Conservation (phyloP, 1,140 invertebrate species). For the Agrypnia vestita region DNA sequence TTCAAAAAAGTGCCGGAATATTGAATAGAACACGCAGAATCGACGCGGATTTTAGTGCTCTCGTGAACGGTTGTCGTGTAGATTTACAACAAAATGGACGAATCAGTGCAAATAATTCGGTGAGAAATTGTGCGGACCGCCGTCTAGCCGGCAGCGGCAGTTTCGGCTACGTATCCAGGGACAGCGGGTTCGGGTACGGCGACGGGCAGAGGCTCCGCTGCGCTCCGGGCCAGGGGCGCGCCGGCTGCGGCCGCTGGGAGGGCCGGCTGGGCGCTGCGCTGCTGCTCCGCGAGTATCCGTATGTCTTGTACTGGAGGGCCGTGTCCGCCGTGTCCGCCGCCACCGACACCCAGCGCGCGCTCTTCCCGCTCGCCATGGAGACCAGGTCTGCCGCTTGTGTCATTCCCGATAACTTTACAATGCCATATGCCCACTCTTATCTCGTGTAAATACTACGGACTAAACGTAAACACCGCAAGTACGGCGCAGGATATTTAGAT, state of each 20-base stretch:
- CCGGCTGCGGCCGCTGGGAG: conserved; percentile 30
- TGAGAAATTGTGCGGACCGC: conserved; percentile 51
- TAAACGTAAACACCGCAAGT: conserved; percentile 3
- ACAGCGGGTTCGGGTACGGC: conserved; percentile 41
- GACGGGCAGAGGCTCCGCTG: conserved; percentile 39
- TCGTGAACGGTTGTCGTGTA: conserved; percentile 52
- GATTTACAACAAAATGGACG: conserved; percentile 53
- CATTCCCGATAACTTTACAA: background rate
- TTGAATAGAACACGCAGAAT: conserved; percentile 48
- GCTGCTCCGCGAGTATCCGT: conserved; percentile 50
- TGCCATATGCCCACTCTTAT: conserved; percentile 4
- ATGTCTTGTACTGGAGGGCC: conserved; percentile 56
- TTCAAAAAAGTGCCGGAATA: conserved; percentile 55
- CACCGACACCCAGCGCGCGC: conserved; percentile 42
- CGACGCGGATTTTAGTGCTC: conserved; percentile 50
- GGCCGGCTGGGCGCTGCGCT: conserved; percentile 39
- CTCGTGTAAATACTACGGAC: background rate
- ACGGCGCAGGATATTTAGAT: conserved; percentile 9
- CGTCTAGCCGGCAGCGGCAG: conserved; percentile 45
- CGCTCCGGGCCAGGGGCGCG: conserved; percentile 12
- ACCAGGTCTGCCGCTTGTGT: conserved; percentile 48
- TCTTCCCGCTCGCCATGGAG: conserved; percentile 59
- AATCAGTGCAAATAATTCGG: conserved; percentile 54
- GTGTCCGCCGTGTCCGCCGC: conserved; percentile 44
- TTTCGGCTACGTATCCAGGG: conserved; percentile 45